phyloP scores from a whole-genome alignment of 2,113 vertebrate genomes.

The Leptodactylus fuscus region DNA sequence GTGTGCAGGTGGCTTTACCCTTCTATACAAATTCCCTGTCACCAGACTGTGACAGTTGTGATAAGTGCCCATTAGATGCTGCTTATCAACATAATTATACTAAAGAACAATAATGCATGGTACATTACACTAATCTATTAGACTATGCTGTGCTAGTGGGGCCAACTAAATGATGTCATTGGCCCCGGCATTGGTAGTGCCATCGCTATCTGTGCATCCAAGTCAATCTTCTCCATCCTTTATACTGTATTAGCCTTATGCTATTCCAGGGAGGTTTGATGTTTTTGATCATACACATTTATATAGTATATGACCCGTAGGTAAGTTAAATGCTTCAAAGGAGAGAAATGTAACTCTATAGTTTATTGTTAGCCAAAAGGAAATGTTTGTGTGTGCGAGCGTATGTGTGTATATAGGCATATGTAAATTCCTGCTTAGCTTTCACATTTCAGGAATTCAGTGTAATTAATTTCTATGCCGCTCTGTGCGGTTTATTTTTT shows the following conservation, averaged over 20 bases:
- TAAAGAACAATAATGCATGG: background rate
- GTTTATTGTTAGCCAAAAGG: slow-evolving; percentile 9
- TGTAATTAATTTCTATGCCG: slow-evolving; percentile 49
- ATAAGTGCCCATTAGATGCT: background rate
- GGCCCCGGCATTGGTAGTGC: background rate
- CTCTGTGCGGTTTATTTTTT: slow-evolving; percentile 49
- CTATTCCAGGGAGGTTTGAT: background rate
- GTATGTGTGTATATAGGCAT: background rate
- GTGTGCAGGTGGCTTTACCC: too few species aligned
- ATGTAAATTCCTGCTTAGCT: slow-evolving; percentile 35
- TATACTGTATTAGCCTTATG: background rate
- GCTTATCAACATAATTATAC: background rate
- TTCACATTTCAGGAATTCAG: slow-evolving; percentile 44
- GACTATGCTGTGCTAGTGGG: background rate
- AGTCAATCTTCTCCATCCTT: background rate
- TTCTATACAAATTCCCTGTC: background rate
- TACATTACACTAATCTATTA: background rate
- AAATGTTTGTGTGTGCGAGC: slow-evolving; percentile 3
- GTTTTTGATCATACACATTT: background rate
- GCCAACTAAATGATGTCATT: background rate
- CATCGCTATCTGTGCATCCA: background rate
- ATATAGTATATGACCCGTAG: background rate
- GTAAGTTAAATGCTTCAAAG: background rate
- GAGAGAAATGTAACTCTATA: background rate
- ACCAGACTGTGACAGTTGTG: background rate